phyloP scores from a whole-genome alignment of 1,140 invertebrate genomes.

The Habropoda laboriosa region DNA sequence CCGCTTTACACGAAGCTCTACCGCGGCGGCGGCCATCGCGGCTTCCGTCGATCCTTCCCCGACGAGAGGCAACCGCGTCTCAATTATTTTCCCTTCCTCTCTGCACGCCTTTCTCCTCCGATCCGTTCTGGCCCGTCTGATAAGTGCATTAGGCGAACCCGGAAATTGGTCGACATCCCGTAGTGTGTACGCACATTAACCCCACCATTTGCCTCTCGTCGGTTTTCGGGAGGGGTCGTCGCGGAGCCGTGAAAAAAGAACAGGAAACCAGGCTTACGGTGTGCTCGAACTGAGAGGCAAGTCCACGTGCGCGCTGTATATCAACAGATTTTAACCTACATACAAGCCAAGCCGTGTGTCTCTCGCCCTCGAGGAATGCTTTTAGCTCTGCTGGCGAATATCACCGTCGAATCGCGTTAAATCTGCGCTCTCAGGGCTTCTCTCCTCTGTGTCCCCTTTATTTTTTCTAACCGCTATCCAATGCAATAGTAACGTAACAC shows the following conservation, averaged over 20 bases:
- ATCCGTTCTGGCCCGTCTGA: constrained; percentile 51
- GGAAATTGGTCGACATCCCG: constrained; percentile 67
- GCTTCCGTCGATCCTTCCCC: constrained; percentile 24
- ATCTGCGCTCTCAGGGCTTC: not conserved
- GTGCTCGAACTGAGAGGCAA: constrained; percentile 36
- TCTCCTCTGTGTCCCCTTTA: not conserved
- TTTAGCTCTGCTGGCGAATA: constrained; percentile 44
- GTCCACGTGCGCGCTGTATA: constrained; percentile 49
- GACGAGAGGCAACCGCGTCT: constrained; percentile 35
- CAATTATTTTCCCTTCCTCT: constrained; percentile 56
- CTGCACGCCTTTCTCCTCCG: constrained; percentile 1
- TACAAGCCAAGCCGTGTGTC: constrained; percentile 34
- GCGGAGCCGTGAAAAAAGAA: constrained; percentile 17
- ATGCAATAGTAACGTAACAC: not conserved
- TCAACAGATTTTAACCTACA: constrained; percentile 65
- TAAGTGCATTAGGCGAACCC: constrained; percentile 67
- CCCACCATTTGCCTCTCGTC: constrained; percentile 41
- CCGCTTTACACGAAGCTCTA: constrained; percentile 28
- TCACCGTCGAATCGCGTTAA: constrained; percentile 21
- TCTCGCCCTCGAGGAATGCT: constrained; percentile 53
- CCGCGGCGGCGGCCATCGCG: not conserved
- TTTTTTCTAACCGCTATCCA: not conserved
- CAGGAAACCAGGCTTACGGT: constrained; percentile 28
- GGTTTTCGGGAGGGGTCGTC: constrained; percentile 35
- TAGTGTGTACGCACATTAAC: constrained; percentile 64